Evolutionary conservation across 2,113 vertebrate species (phyloP), one percentile per base, ranked within the genome.

Genomic region (Tragelaphus scriptus): DNA sequence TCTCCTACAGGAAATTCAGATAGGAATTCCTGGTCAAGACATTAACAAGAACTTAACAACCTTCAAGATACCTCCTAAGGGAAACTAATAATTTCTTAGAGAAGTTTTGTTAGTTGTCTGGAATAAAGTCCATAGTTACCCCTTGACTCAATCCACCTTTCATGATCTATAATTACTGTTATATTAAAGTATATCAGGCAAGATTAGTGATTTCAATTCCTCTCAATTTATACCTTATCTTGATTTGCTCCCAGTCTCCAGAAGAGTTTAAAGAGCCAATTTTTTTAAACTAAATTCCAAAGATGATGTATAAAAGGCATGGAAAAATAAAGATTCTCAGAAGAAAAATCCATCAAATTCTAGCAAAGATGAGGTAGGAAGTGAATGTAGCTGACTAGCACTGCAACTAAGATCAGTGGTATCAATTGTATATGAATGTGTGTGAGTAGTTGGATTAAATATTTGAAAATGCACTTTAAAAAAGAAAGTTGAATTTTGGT

Each of bases 81-180:
- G 59, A 96, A 92, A 53, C 15, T 92, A 89, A 94, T 87, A 59
- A 86, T 84, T 85, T 89, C 80, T 82, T 49, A 75, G 49, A 95
- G 47, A 87, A 13, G 55, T 82, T 94, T 95, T 88, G 17, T 82
- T 86, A 88, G 61, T 85, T 97, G 65, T 79, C 89, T 87, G 55
- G 80, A 97, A 96, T 94, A 95, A 96, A 97, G 81, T 75, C 63
- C 80, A 90, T 53, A 95, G 79, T 95, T 94, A 97, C 36, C 40
- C n/a, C 53, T 96, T 95, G 58, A 95, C 19, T 95, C 49, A 95
- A 79, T 92, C 59, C 25, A 95, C 81, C 44, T 51, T 91, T 14
- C 80, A 65, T 85, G 51, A 95, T 94, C 93, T 82, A 94, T 95
- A 93, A 88, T 86, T 93, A 90, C 44, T 51, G 47, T 93, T 94